Percentiles rank a stretch among this genome's conserved stretches.
phyloP scores from a whole-genome alignment of 1,140 invertebrate species.

The Drosophila hydei region DNA sequence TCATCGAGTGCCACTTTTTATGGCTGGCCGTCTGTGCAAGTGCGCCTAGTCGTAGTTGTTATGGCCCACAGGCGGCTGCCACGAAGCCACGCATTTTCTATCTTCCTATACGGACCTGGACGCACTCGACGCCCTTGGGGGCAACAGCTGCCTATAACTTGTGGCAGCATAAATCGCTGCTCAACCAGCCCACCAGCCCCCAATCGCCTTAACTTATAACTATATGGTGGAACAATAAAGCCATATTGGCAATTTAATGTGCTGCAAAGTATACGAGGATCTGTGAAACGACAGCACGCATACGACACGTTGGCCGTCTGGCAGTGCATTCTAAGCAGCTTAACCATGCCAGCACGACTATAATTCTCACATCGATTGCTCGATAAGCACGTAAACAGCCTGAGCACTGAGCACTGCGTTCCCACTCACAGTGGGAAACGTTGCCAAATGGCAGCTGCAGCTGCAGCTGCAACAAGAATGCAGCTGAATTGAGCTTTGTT shows the following conservation, averaged over 20 bases:
- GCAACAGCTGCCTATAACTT: constrained; percentile 39
- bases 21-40: constrained; percentile 52
- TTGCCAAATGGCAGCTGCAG: constrained; percentile 5
- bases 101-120: constrained; percentile 1
- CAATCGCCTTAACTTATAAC: background rate
- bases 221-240: constrained; percentile 60
- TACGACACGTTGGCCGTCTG: constrained; percentile 55
- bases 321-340: constrained; percentile 70
- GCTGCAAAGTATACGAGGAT: constrained; percentile 57
- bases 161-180: constrained; percentile 78
- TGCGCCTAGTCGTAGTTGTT: constrained; percentile 49
- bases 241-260: constrained; percentile 80
- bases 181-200: constrained; percentile 16
- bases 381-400: constrained; percentile 71
- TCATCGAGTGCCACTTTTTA: constrained; percentile 80
- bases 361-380: constrained; percentile 39
- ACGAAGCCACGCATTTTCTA: constrained; percentile 39
- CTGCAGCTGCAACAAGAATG: constrained; percentile 25
- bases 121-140: constrained; percentile 32
- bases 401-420: background rate
- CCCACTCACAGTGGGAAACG: background rate
- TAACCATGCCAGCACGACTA: constrained; percentile 19
- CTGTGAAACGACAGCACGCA: constrained; percentile 54
- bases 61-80: constrained; percentile 66
- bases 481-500: constrained; percentile 47